A percentile compares a stretch with the other conserved stretches of the same genome.
Conservation (phyloP, 2,113 vertebrate genomes). For the Cercopithecus mona region DNA sequence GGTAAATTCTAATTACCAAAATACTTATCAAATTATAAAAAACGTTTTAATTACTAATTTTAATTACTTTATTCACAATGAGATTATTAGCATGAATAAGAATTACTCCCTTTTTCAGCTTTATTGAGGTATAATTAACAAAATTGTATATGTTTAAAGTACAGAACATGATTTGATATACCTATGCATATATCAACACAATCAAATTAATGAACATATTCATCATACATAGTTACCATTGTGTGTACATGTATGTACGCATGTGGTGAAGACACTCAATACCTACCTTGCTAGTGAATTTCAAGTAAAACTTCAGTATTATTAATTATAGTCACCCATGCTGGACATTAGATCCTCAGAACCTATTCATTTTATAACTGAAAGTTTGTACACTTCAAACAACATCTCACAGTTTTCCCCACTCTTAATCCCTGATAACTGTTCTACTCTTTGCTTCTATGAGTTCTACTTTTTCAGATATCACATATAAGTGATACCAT, state of each 20-base stretch:
- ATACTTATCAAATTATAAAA: background rate
- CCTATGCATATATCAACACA: background rate
- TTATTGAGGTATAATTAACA: background rate
- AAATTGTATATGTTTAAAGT: background rate
- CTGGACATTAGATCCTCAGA: background rate
- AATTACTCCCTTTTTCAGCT: background rate
- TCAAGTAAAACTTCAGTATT: background rate
- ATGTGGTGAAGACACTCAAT: background rate
- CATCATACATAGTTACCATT: background rate
- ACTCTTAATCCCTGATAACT: background rate
- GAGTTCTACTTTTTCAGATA: background rate
- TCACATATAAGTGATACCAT: background rate
- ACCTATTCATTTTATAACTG: background rate
- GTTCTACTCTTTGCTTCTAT: background rate
- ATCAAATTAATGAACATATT: background rate
- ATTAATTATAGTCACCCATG: background rate
- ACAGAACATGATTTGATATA: background rate
- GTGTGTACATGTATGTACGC: background rate
- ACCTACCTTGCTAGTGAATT: background rate
- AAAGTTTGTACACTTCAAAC: background rate
- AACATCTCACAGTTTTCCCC: background rate
- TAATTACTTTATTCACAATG: background rate
- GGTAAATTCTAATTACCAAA: constrained; percentile 6
- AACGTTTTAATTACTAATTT: background rate
- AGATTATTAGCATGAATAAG: background rate